Evolutionary conservation across 1,140 invertebrate species (phyloP), one percentile per base, ranked within the genome.

Genomic region (Bursaphelenchus mucronatus): DNA sequence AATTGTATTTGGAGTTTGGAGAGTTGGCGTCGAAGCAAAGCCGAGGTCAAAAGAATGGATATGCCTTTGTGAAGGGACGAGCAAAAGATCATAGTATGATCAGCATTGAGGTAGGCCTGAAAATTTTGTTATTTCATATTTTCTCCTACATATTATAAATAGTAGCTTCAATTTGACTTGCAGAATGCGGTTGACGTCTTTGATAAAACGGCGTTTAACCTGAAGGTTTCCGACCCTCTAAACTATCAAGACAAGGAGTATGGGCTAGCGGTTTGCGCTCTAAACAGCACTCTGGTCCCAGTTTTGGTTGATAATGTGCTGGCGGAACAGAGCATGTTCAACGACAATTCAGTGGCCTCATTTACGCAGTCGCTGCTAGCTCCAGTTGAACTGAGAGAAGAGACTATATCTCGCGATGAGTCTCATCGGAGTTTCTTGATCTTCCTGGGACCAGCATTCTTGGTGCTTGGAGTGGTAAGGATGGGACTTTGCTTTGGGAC

Each of bases 1-100:
- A 66, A 47, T 30, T 66, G 21, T 66, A 66, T 50, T 17, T 66
- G 13, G 64, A 66, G 41, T 67, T 66, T 54, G 64, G 64, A 39
- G 64, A 66, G 46, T 57, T 67, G 64, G 45, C 10, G 19, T 52
- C 2, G 51, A 45, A n/a, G 59, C 47, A 8, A 15, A 21, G 4
- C 21, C 59, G 2, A 8, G 21, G 13, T 10, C 54, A 8, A n/a
- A 19, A 19, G 11, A 13, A 13, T 19, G 41, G 19, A 13, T 63
- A 63, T 62, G 17, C 61, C n/a, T 63, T 63, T 30, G 11, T 58
- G 17, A 63, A 65, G 53, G 11, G n/a, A 2, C 62, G 57, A 11
- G 19, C 13, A 4, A 63, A 63, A 8, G 61, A 63, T 3, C 61
- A 63, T 40, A 13, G 19, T 4, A 63, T 63, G 61, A 39, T 63